Evolutionary conservation across 2,113 vertebrate species (phyloP).

Genomic region (Psammodynastes pulverulentus): DNA sequence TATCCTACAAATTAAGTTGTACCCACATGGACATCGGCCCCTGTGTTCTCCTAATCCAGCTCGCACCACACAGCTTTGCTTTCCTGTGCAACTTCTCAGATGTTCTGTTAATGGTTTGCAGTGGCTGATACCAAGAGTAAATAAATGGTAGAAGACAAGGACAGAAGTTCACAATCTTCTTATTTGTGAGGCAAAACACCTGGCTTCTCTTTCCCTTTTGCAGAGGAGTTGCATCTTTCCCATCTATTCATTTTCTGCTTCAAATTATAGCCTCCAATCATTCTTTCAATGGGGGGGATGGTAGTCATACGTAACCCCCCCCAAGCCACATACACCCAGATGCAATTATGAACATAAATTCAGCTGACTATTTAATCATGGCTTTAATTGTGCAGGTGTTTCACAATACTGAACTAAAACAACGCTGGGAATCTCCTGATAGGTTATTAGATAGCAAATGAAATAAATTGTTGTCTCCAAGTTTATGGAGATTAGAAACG

Average conservation of each 20-base stretch:
- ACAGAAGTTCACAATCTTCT: background rate
- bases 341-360: background rate
- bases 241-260: background rate
- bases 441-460: background rate
- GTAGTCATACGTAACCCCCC: background rate
- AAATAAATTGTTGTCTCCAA: background rate
- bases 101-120: background rate
- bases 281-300: background rate
- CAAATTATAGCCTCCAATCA: background rate
- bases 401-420: background rate
- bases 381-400: background rate
- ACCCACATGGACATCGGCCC: slow-evolving; percentile 36
- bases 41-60: background rate
- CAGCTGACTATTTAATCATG: background rate
- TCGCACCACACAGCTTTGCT: too few relatives aligned
- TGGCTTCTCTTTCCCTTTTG: background rate
- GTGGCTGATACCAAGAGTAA: background rate
- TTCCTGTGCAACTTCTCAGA: background rate
- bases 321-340: background rate
- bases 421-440: background rate
- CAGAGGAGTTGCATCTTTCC: background rate
- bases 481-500: background rate
- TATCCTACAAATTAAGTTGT: slow-evolving; percentile 44
- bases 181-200: background rate
- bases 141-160: background rate